Base-by-base conservation (phyloP, 2,113 vertebrate genomes). In the Lethenteron reissneri region DNA sequence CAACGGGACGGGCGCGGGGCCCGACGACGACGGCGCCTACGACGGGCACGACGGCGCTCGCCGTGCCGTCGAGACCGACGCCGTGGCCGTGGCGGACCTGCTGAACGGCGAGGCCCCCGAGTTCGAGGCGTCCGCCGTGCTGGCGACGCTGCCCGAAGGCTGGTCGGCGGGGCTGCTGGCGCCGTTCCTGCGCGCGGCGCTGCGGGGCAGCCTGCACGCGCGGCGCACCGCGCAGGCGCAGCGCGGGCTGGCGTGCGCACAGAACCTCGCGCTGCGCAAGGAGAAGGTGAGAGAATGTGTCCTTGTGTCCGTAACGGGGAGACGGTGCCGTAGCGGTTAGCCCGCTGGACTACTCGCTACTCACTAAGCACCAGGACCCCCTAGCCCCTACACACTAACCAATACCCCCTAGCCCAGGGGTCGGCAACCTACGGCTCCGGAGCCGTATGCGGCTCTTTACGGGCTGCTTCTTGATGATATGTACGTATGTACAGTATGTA, bases 111-210 rank as follows among this genome's bases (percentile, higher is more conserved):
- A 88, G 0, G 81, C 90, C 2, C 74, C 81, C 0, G 83, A 85
- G 21, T 99, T 99, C 1, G 86, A 99, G 1, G 85, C 87, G 0
- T 77, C 79, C 3, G 77, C 75, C 0, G 92, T 95, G 57, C 77
- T 99, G 72, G 82, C 76, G 72, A 76, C 85, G 68, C 79, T 97
- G 59, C 95, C 95, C 0, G 89, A 88, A 58, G 79, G 77, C 75
- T 99, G 95, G 95, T 99, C 95, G 0, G 80, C 97, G 72, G 86
- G 91, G 76, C 84, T 99, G 70, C 83, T 99, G 70, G 79, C 80
- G 57, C 89, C 92, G 0, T 99, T 99, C 77, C 82, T 99, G 73
- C 80, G 78, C 0, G 83, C 86, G 57, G 85, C 90, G 10, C 9
- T 99, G 77, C 80, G 92, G 76, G 81, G 83, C 77, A 89, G 83